phyloP scores from a whole-genome alignment of 1,140 invertebrate species.

The Drosophila gunungcola region DNA sequence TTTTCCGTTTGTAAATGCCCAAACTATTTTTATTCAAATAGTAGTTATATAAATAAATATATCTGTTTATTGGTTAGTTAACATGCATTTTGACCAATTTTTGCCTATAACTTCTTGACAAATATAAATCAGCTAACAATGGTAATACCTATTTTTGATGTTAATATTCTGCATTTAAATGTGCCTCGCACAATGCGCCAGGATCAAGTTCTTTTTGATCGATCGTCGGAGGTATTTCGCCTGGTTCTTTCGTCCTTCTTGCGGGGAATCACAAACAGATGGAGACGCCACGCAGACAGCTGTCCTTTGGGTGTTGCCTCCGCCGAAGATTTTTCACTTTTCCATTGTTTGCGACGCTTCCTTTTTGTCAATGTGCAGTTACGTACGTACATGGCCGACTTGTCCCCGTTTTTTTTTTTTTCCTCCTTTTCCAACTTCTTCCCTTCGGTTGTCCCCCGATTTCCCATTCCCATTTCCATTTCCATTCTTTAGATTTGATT shows the following conservation, averaged over 20 bases:
- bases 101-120: no score
- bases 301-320: constrained; percentile 72
- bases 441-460: constrained; percentile 10
- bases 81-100: no score
- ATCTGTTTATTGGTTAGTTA: no score
- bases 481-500: constrained; percentile 20
- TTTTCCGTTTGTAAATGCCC: no score
- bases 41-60: no score
- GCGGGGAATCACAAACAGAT: constrained; percentile 27
- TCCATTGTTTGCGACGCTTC: constrained; percentile 58
- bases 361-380: constrained; percentile 52
- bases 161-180: not conserved
- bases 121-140: no score
- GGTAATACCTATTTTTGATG: no score
- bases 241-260: not conserved
- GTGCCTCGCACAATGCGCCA: not conserved
- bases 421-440: constrained; percentile 1
- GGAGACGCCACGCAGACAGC: constrained; percentile 53
- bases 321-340: constrained; percentile 67
- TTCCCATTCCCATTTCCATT: constrained; percentile 14
- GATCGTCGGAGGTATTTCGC: not conserved
- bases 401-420: constrained; percentile 12
- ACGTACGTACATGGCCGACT: constrained; percentile 17
- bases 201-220: constrained; percentile 2
- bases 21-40: no score